Evolutionary conservation across 2,797 vertebrate species (phyloP).

Genomic region (Sebastes oblongus): DNA sequence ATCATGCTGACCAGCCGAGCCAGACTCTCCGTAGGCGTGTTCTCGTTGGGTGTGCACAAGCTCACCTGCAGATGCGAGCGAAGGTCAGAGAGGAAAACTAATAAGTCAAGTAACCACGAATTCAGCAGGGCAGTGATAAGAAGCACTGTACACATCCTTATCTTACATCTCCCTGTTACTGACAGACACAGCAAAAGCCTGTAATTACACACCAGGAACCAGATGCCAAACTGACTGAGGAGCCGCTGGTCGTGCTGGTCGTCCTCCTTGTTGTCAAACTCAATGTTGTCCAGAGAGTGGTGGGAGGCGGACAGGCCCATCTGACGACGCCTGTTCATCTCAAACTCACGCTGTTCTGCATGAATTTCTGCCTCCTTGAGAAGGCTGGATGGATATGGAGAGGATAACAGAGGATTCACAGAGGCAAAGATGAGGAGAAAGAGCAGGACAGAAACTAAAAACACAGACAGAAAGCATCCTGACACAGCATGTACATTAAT

Average conservation of each 20-base stretch:
- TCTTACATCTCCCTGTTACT: conserved; percentile 30
- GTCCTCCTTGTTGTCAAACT: conserved; percentile 99
- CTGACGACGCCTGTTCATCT: conserved; percentile 93
- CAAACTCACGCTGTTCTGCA: conserved; percentile 95
- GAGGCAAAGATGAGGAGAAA: background rate
- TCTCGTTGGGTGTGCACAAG: conserved; percentile 97
- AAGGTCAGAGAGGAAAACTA: conserved; percentile 13
- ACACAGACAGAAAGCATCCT: background rate
- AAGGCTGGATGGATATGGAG: conserved; percentile 78
- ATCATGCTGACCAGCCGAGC: conserved; percentile 98
- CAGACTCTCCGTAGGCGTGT: conserved; percentile 97
- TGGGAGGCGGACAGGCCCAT: conserved; percentile 96
- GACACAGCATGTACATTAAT: background rate
- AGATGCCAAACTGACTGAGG: conserved; percentile 98
- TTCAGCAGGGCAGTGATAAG: conserved; percentile 21
- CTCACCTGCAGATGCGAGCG: conserved; percentile 85
- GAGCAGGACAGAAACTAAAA: background rate
- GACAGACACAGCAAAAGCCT: conserved; percentile 25
- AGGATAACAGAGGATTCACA: background rate
- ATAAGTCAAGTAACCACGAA: conserved; percentile 6
- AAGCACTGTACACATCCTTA: conserved; percentile 21
- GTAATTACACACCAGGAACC: conserved; percentile 92
- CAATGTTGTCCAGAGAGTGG: conserved; percentile 96
- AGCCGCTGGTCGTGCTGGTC: conserved; percentile 98
- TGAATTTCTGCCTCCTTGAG: conserved; percentile 98